Evolutionary conservation across 2,113 vertebrate genomes (phyloP).

Genomic region (Dolichallabes microphthalmus): DNA sequence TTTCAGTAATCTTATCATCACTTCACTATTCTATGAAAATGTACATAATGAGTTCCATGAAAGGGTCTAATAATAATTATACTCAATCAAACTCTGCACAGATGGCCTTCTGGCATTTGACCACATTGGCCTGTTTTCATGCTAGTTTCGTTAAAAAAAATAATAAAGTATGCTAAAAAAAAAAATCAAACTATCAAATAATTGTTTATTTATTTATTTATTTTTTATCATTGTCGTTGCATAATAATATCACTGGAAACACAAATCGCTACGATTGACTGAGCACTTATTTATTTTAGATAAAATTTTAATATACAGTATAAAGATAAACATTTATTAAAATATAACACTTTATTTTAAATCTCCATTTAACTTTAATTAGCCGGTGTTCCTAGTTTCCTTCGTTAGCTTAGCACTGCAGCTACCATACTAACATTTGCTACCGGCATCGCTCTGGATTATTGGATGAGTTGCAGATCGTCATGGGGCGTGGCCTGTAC

Average conservation of each 20-base stretch:
- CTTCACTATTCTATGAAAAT: background rate
- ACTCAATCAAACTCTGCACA: background rate
- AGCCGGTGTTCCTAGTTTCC: background rate
- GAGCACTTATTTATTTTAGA: background rate
- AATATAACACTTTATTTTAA: background rate
- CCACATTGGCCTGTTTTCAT: background rate
- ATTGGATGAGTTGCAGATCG: background rate
- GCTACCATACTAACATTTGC: background rate
- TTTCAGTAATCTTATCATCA: background rate
- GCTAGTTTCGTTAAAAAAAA: background rate
- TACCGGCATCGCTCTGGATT: background rate
- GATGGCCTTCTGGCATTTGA: constrained; percentile 11
- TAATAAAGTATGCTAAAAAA: background rate
- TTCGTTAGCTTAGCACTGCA: background rate
- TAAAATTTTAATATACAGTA: background rate
- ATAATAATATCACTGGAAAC: background rate
- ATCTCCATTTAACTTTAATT: background rate
- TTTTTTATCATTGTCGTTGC: background rate
- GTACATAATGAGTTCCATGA: background rate
- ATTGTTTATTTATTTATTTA: no score
- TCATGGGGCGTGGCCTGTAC: background rate
- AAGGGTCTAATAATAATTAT: background rate
- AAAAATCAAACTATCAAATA: no score
- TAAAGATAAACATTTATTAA: background rate
- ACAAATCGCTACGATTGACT: background rate